Conservation (phyloP, 2,888 invertebrate species). For the Mythimna vitellina region DNA sequence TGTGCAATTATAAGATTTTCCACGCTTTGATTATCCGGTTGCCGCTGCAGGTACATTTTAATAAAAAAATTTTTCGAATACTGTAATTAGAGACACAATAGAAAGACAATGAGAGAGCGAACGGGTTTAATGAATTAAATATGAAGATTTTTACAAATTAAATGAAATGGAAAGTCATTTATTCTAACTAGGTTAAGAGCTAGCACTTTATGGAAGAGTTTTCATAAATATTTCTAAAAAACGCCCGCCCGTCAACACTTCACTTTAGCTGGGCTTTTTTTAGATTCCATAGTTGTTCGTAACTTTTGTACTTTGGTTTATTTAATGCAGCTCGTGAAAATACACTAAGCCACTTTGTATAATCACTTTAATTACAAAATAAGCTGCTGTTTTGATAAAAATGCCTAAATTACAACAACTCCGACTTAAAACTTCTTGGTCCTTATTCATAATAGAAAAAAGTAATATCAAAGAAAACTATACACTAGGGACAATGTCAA, state of each 20-base stretch:
- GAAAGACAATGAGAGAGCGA: no score
- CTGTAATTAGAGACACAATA: no score
- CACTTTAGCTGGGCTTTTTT: background rate
- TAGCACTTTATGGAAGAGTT: background rate
- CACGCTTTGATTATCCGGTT: slow-evolving; percentile 15
- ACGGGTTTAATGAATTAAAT: no score
- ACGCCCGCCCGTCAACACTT: background rate
- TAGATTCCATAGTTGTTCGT: background rate
- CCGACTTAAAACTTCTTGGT: no score
- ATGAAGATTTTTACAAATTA: no score
- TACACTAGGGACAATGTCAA: background rate
- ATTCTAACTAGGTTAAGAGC: no score
- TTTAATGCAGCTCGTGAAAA: background rate
- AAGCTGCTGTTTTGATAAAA: background rate
- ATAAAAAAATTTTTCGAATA: no score
- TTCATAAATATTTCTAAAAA: background rate
- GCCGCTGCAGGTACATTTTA: background rate
- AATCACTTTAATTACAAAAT: background rate
- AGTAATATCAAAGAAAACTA: background rate
- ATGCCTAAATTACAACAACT: slow-evolving; percentile 5
- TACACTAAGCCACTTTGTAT: background rate
- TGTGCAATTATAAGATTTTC: slow-evolving; percentile 36
- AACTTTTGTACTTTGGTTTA: background rate
- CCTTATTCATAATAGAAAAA: background rate
- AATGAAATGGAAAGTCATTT: no score